These are phyloP conservation scores for Bursaphelenchus okinawaensis DNA, from an alignment of 2,888 invertebrate genomes.

Conservation along the genomic window DNA sequence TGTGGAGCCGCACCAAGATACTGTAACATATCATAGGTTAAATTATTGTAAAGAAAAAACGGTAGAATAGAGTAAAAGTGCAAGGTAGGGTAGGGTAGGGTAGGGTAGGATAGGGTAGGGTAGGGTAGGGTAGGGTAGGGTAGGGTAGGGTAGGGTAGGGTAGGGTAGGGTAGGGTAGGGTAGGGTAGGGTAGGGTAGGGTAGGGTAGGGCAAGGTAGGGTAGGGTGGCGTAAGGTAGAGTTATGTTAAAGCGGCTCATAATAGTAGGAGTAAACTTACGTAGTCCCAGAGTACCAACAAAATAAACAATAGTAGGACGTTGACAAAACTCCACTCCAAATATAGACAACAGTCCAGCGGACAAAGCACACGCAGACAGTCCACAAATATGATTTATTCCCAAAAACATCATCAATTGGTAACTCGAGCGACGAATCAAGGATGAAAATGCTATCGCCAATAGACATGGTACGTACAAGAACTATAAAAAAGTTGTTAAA, in stretches of 20 bases:
- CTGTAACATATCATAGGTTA: background rate
- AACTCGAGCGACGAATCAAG: background rate
- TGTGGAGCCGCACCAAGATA: constrained; percentile 7
- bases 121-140: too few species aligned
- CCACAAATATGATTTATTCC: background rate
- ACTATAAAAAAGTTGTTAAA: background rate
- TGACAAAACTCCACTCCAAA: background rate
- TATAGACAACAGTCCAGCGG: background rate
- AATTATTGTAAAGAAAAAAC: background rate
- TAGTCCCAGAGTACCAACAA: background rate
- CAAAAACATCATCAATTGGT: constrained; percentile 6
- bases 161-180: too few species aligned
- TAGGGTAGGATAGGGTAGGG: too few species aligned
- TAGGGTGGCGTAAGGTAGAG: too few species aligned
- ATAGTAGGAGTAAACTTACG: background rate
- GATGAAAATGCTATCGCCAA: background rate
- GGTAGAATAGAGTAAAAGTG: too few species aligned
- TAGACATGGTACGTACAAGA: background rate
- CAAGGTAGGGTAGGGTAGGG: background rate
- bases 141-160: too few species aligned
- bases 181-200: too few species aligned
- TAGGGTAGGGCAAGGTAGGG: too few species aligned
- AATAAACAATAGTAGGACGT: background rate
- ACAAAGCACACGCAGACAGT: background rate
- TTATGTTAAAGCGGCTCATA: too few species aligned